Base-by-base conservation (phyloP, 2,113 vertebrate genomes). In the Oryzias javanicus region DNA sequence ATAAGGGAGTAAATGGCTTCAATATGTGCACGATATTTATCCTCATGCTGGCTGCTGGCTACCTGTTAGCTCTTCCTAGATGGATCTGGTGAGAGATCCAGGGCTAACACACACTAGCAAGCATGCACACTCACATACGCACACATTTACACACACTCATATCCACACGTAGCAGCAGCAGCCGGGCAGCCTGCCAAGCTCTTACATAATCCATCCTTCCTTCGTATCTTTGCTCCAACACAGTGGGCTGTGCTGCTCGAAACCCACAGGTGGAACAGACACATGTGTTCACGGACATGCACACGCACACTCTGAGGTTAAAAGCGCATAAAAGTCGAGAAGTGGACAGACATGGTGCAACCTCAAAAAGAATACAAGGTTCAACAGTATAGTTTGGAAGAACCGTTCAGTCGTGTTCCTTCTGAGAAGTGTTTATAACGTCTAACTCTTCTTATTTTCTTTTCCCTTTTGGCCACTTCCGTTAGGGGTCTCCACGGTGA, bases 191-290 rank as follows among this genome's bases (percentile, higher is more conserved):
- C 19, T 27, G 76, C 87, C 88, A 89, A 66, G 57, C 69, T 81
- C 76, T 91, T 90, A 89, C 89, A 88, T 91, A 91, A 91, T 87
- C 82, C 20, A 61, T 78, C 85, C 72, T 77, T 78, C 85, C 72
- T 77, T 72, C 72, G 51, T 81, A 74, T 79, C 73, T 79, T 70
- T 67, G 69, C 74, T 73, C 49, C 76, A 71, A 81, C 66, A 70
- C 49, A 17, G 60, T 60, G 35, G 8, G 66, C 64, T 68, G 35
- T 29, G 25, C 68, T 60, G 64, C 19, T 67, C 72, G 68, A 49
- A 12, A 60, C 63, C 67, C 55, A 70, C 42, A 54, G 19, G 24
- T 1, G 14, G 42, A 72, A 63, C 20, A 59, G 15, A 52, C 50
- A 49, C 56, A 42, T 20, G 47, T 61, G 44, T 51, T 46, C 60